These are phyloP conservation scores for Cyclargus thomasi DNA, from an alignment of 1,140 invertebrate genomes.

Conservation along the genomic window DNA sequence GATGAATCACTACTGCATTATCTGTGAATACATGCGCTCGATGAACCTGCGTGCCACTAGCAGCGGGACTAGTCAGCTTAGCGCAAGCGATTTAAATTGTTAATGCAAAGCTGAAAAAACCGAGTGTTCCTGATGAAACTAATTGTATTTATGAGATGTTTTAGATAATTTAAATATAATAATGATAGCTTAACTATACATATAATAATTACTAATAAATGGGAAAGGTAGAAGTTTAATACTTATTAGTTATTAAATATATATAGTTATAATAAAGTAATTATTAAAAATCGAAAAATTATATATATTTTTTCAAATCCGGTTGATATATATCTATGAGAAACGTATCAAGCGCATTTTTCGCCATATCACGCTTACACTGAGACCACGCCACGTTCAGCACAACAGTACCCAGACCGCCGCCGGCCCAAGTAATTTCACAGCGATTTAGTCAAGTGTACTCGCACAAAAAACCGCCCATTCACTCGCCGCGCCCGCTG, in stretches of 20 bases:
- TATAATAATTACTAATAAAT: too few species aligned
- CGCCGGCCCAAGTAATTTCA: slow-evolving; percentile 62
- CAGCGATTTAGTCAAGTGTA: slow-evolving; percentile 68
- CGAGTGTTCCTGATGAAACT: too few species aligned
- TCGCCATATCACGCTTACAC: slow-evolving; percentile 38
- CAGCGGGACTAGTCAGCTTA: slow-evolving; percentile 17
- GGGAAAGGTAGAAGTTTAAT: too few species aligned
- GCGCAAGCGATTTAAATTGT: slow-evolving; percentile 10
- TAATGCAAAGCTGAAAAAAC: neutral
- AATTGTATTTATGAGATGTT: too few species aligned
- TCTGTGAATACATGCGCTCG: slow-evolving; percentile 18
- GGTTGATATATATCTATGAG: too few species aligned
- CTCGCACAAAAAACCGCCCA: slow-evolving; percentile 54
- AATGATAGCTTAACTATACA: too few species aligned
- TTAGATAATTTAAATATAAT: too few species aligned
- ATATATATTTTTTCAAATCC: too few species aligned
- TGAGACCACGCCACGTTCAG: slow-evolving; percentile 28
- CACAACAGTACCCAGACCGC: slow-evolving; percentile 32
- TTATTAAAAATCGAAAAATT: too few species aligned
- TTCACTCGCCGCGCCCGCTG: slow-evolving; percentile 38
- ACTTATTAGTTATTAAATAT: too few species aligned
- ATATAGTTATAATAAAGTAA: too few species aligned
- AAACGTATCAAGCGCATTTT: too few species aligned
- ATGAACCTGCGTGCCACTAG: slow-evolving; percentile 12
- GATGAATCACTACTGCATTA: slow-evolving; percentile 29